A percentile compares a stretch with the other conserved stretches of the same genome.
phyloP scores from a whole-genome alignment of 2,113 vertebrate genomes.

The Syngnathoides biaculeatus region DNA sequence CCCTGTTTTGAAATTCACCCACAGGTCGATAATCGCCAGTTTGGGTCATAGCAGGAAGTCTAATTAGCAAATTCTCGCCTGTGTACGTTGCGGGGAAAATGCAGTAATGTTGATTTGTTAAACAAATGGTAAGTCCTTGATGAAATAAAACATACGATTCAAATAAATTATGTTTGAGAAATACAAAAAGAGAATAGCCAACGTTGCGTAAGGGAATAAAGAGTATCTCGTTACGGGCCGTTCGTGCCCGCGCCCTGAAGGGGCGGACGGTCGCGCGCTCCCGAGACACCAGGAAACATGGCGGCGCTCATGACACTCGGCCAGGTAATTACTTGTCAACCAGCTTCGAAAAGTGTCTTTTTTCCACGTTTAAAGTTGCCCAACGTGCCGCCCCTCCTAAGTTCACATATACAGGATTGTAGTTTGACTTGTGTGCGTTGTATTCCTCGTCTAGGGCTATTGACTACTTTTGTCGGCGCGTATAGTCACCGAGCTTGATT shows the following conservation, averaged over 20 bases:
- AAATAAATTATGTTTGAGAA: neutral
- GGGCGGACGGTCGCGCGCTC: slow-evolving; percentile 66
- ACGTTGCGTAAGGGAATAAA: neutral
- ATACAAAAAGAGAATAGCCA: neutral
- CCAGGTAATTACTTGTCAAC: slow-evolving; percentile 76
- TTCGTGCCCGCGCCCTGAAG: slow-evolving; percentile 41
- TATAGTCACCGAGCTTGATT: neutral
- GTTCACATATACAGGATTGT: neutral
- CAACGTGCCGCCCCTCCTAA: neutral
- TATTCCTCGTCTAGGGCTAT: neutral
- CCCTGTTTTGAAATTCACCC: neutral
- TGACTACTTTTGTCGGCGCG: neutral
- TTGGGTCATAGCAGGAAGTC: neutral
- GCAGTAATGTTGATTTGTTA: neutral
- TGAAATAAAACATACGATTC: neutral
- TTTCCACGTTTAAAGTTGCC: neutral
- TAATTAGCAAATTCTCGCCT: too few relatives aligned
- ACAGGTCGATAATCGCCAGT: neutral
- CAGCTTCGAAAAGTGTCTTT: slow-evolving; percentile 22
- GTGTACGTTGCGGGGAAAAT: neutral
- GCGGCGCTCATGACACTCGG: slow-evolving; percentile 84
- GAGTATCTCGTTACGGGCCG: neutral
- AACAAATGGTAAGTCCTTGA: neutral
- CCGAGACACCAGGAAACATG: slow-evolving; percentile 83
- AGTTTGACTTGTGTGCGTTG: neutral